Evolutionary conservation across 2,113 vertebrate species (phyloP).

Genomic region (Scortum barcoo): DNA sequence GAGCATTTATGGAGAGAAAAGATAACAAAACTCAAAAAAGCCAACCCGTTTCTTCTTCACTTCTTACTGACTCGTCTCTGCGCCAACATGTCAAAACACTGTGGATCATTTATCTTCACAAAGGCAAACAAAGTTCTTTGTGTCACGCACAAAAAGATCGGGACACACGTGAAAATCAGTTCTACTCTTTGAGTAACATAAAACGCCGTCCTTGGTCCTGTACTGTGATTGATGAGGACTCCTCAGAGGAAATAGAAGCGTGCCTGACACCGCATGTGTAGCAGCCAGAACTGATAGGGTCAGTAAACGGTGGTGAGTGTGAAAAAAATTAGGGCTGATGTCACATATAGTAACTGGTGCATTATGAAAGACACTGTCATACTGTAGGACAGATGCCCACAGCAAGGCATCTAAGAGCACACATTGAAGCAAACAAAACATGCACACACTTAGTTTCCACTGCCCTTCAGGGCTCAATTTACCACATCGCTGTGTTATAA

Average conservation of each 20-base stretch:
- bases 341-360: conserved; percentile 28
- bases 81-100: not conserved
- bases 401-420: conserved; percentile 30
- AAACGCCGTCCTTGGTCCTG: conserved; percentile 31
- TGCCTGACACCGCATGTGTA: not conserved
- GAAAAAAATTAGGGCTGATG: conserved; percentile 2
- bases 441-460: conserved; percentile 53
- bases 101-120: conserved; percentile 13
- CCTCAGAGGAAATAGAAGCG: conserved; percentile 30
- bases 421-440: conserved; percentile 45
- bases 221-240: conserved; percentile 50
- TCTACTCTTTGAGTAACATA: conserved; percentile 28
- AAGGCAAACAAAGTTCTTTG: conserved; percentile 33
- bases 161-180: conserved; percentile 23
- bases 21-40: not conserved
- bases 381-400: conserved; percentile 28
- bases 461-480: conserved; percentile 58
- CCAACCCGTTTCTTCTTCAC: conserved; percentile 3
- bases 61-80: conserved; percentile 9
- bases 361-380: conserved; percentile 37
- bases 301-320: not conserved
- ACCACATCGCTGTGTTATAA: conserved; percentile 57
- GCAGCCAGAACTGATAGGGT: not conserved
- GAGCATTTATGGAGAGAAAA: not conserved
- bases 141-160: conserved; percentile 9